These are phyloP conservation scores for Hystrix cristata DNA, from an alignment of 2,113 vertebrate genomes.

Conservation along the genomic window DNA sequence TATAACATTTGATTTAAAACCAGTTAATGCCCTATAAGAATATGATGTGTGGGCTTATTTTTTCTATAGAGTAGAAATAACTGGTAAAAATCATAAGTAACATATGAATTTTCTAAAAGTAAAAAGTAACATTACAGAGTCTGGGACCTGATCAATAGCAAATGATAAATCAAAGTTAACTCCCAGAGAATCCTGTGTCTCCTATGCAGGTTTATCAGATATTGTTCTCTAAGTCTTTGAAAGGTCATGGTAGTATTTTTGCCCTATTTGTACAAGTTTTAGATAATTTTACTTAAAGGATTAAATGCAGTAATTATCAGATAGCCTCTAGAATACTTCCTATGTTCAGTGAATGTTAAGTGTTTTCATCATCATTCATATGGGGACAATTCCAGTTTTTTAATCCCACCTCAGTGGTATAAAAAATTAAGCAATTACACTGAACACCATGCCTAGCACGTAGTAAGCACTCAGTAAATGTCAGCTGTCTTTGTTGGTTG, in stretches of 20 bases:
- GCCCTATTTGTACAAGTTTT: not conserved
- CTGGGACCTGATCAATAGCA: not conserved
- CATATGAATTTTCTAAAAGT: not conserved
- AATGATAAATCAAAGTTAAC: not conserved
- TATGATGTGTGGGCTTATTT: not conserved
- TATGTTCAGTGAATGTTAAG: not conserved
- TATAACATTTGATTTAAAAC: not conserved
- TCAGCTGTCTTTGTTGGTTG: not conserved
- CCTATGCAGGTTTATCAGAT: not conserved
- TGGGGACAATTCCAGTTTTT: not conserved
- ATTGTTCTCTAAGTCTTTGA: not conserved
- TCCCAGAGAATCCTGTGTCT: not conserved
- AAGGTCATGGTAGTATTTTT: not conserved
- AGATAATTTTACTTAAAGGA: not conserved
- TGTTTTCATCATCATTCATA: not conserved
- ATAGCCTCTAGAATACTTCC: not conserved
- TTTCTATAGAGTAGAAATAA: not conserved
- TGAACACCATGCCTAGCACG: not conserved
- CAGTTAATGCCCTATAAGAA: not conserved
- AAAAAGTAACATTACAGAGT: not conserved
- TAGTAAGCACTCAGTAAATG: not conserved
- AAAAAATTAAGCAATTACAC: not conserved
- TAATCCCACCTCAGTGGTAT: not conserved
- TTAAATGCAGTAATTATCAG: not conserved
- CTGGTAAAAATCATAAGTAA: not conserved